Evolutionary conservation across 30 jellyfish, hydroid and myxozoan species (phyloP).

Genomic region (Nemopilema nomurai): DNA sequence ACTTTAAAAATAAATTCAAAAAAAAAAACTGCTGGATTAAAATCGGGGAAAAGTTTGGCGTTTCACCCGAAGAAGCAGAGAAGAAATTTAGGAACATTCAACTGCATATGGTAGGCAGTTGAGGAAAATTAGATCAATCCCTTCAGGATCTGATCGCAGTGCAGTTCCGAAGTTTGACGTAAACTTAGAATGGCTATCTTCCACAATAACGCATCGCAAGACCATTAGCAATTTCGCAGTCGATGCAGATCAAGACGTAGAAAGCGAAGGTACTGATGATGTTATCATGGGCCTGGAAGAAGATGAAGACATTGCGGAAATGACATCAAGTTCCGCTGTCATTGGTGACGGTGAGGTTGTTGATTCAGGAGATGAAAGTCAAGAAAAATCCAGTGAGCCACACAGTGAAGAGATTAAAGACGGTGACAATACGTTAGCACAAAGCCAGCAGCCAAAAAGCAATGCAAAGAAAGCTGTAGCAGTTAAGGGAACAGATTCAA

Average conservation of each 20-base stretch:
- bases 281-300: constrained; percentile 18
- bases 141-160: too few species aligned
- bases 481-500: too few species aligned
- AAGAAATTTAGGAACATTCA: not conserved
- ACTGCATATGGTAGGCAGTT: not conserved
- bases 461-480: constrained; percentile 5
- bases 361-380: constrained; percentile 17
- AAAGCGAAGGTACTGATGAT: constrained; percentile 4
- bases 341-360: constrained; percentile 25
- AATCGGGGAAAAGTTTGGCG: too few species aligned
- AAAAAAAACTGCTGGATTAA: not conserved
- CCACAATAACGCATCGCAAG: constrained; percentile 55
- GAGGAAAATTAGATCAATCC: too few species aligned
- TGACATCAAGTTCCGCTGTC: constrained; percentile 30
- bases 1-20: not conserved
- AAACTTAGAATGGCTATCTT: constrained; percentile 52
- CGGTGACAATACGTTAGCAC: constrained; percentile 22
- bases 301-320: constrained; percentile 21
- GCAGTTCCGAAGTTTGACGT: constrained; percentile 33
- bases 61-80: too few species aligned
- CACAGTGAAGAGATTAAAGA: constrained; percentile 5
- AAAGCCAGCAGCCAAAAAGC: constrained; percentile 29
- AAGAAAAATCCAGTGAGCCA: constrained; percentile 8
- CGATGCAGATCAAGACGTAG: constrained; percentile 27
- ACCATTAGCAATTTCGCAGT: constrained; percentile 42